These are phyloP conservation scores for Corythornis cristatus DNA, from an alignment of 2,113 vertebrate genomes.

Conservation along the genomic window DNA sequence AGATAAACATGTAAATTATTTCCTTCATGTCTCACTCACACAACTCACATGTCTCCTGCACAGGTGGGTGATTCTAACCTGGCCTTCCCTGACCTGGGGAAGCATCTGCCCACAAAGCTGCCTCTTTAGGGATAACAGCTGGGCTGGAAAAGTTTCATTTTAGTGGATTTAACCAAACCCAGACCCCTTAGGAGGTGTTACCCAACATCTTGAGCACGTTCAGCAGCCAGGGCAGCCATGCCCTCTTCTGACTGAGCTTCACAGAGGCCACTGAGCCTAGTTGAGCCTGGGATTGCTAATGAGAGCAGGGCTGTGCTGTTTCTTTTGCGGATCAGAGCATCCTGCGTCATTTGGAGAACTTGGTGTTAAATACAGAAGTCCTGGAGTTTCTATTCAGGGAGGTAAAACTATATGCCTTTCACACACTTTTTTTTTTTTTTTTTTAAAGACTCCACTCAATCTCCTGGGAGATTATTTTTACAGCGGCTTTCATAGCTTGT, in stretches of 20 bases:
- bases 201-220: fast-evolving
- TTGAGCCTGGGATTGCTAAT: fast-evolving
- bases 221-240: neutral
- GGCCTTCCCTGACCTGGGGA: neutral
- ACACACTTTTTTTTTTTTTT: too few species aligned
- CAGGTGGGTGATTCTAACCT: fast-evolving
- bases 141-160: neutral
- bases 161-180: neutral
- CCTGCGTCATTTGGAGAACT: fast-evolving
- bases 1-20: neutral
- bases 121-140: neutral
- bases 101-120: fast-evolving
- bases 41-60: neutral
- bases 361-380: neutral
- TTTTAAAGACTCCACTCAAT: neutral
- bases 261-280: fast-evolving
- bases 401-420: neutral
- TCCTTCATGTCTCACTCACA: neutral
- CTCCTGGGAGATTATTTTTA: neutral
- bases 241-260: neutral
- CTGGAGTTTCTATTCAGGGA: neutral
- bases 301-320: neutral
- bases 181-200: neutral
- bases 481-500: neutral
- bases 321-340: neutral